These are phyloP conservation scores for Hyphantria cunea DNA, from an alignment of 1,140 invertebrate species.

Conservation along the genomic window DNA sequence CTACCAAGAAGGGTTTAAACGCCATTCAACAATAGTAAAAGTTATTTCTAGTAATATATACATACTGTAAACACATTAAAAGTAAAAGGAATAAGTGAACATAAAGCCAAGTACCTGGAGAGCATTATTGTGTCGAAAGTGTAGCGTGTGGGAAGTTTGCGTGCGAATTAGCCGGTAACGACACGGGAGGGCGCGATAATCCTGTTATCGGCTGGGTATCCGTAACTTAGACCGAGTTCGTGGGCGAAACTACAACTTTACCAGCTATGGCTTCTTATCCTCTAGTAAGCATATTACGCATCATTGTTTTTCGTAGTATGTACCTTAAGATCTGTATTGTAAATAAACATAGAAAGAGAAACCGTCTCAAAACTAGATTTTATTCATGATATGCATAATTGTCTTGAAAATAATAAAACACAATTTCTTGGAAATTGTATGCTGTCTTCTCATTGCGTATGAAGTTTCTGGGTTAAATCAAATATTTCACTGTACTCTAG, in stretches of 20 bases:
- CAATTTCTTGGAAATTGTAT: too few species aligned
- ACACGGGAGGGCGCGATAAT: conserved; percentile 66
- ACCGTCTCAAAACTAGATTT: too few species aligned
- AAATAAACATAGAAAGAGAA: too few species aligned
- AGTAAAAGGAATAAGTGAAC: conserved; percentile 26
- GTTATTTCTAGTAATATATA: too few species aligned
- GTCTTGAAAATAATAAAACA: too few species aligned
- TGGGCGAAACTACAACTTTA: conserved; percentile 52
- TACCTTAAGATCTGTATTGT: background rate
- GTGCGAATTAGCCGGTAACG: conserved; percentile 69
- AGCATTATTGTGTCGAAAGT: conserved; percentile 54
- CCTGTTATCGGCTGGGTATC: conserved; percentile 71
- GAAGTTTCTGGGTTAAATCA: conserved; percentile 31
- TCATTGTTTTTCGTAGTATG: conserved; percentile 23
- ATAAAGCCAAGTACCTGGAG: conserved; percentile 49
- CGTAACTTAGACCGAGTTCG: conserved; percentile 36
- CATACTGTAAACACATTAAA: too few species aligned
- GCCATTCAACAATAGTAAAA: too few species aligned
- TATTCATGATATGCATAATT: too few species aligned
- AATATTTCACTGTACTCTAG: conserved; percentile 37
- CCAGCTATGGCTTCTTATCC: conserved; percentile 40
- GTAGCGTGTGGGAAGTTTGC: conserved; percentile 59
- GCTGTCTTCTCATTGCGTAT: conserved; percentile 7
- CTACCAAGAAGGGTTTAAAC: too few species aligned
- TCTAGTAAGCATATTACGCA: conserved; percentile 22